phyloP scores from a whole-genome alignment of 2,113 vertebrate genomes.

The Octodon degus region DNA sequence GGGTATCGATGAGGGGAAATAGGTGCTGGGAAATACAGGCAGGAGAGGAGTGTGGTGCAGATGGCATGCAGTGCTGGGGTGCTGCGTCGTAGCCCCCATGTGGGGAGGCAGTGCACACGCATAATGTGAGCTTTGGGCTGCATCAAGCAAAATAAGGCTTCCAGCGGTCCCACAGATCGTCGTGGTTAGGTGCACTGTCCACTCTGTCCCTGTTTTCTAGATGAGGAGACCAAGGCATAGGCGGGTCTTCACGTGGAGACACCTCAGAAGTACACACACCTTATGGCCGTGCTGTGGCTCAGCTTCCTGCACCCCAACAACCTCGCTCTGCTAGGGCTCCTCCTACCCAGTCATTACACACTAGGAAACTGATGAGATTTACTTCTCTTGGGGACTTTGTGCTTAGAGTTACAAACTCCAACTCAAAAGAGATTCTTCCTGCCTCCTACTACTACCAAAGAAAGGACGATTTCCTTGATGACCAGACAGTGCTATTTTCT shows the following conservation, averaged over 20 bases:
- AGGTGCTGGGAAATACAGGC: neutral
- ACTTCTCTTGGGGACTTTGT: neutral
- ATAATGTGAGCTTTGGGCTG: neutral
- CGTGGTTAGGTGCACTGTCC: neutral
- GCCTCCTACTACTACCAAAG: neutral
- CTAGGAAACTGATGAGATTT: neutral
- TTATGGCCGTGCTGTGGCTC: neutral
- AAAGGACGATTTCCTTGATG: neutral
- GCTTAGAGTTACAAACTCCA: neutral
- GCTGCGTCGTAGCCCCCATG: rapidly evolving
- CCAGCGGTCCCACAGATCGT: neutral
- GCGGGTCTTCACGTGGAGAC: neutral
- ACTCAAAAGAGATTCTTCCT: neutral
- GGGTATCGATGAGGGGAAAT: neutral
- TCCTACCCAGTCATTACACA: neutral
- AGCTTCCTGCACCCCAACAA: neutral
- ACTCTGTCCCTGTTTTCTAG: neutral
- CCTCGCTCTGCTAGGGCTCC: neutral
- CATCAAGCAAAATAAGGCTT: neutral
- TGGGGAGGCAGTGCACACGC: neutral
- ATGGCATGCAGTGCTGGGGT: neutral
- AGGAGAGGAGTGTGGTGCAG: no score
- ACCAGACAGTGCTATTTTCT: neutral
- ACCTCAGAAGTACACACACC: no score
- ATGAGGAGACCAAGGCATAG: neutral